Percentiles rank a stretch among this genome's conserved stretches.
Conservation (phyloP, 2,888 invertebrate species). For the Drosophila fungiperda region DNA sequence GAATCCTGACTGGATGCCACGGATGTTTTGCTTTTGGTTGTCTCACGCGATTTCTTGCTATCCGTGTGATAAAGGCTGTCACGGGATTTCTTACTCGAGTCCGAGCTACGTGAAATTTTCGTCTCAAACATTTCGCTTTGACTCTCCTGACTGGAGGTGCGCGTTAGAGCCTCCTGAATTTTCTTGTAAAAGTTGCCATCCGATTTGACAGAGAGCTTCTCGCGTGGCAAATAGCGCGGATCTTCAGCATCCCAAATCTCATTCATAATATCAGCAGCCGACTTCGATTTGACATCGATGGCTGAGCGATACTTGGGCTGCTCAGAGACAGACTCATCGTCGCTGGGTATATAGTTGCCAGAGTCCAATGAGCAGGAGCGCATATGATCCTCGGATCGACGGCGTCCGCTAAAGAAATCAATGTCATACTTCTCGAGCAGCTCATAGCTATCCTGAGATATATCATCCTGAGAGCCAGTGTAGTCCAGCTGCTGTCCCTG, state of each 20-base stretch:
- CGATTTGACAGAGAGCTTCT: conserved; percentile 90
- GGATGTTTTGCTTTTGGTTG: conserved; percentile 88
- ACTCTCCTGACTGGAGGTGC: conserved; percentile 90
- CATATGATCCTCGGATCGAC: conserved; percentile 86
- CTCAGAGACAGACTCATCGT: conserved; percentile 88
- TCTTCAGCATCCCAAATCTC: conserved; percentile 92
- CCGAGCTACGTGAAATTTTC: conserved; percentile 88
- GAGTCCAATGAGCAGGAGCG: conserved; percentile 91
- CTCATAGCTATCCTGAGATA: conserved; percentile 95
- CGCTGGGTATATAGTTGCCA: conserved; percentile 91
- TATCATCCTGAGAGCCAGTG: conserved; percentile 92
- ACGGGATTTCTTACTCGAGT: conserved; percentile 88
- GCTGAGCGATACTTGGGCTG: conserved; percentile 87
- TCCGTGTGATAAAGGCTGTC: conserved; percentile 89
- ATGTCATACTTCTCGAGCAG: conserved; percentile 90
- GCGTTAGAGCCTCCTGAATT: conserved; percentile 88
- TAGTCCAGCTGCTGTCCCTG: conserved; percentile 86
- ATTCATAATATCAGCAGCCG: conserved; percentile 89
- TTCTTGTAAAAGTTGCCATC: conserved; percentile 91
- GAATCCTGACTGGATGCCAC: conserved; percentile 88
- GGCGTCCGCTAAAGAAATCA: conserved; percentile 82
- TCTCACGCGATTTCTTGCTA: conserved; percentile 88
- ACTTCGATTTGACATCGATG: conserved; percentile 88
- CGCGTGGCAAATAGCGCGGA: conserved; percentile 90
- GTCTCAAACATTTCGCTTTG: conserved; percentile 89